Percentiles rank a stretch among this genome's conserved stretches.
phyloP scores from a whole-genome alignment of 2,113 vertebrate genomes.

The Erpornis zantholeuca region DNA sequence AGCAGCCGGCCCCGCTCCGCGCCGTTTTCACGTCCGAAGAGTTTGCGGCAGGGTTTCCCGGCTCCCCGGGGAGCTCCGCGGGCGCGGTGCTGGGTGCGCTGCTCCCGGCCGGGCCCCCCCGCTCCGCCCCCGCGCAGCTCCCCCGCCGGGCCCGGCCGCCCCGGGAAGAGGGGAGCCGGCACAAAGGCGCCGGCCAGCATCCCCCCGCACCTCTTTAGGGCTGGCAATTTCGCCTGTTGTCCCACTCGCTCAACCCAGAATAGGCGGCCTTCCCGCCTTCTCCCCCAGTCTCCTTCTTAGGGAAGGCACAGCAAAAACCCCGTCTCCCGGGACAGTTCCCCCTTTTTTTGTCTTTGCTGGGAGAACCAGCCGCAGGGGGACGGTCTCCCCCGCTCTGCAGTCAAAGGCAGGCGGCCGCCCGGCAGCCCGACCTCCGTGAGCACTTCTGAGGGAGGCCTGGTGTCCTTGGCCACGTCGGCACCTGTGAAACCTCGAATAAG shows the following conservation, averaged over 20 bases:
- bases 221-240: neutral
- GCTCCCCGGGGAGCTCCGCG: neutral
- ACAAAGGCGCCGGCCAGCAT: neutral
- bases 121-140: too few relatives aligned
- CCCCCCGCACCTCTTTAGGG: neutral
- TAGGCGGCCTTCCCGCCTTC: neutral
- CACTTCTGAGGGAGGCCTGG: neutral
- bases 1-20: neutral
- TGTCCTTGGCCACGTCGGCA: neutral
- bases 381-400: neutral
- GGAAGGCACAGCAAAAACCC: neutral
- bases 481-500: neutral
- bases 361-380: neutral
- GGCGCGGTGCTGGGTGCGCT: too few relatives aligned
- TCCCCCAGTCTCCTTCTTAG: neutral
- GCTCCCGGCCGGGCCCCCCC: too few relatives aligned
- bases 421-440: neutral
- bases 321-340: rapidly evolving
- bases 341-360: neutral
- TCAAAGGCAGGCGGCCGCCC: neutral
- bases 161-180: neutral
- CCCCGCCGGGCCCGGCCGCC: too few relatives aligned
- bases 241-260: neutral
- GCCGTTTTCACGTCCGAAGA: neutral
- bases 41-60: neutral